These are phyloP conservation scores for Maconellicoccus hirsutus DNA, from an alignment of 1,140 invertebrate genomes.

Conservation along the genomic window DNA sequence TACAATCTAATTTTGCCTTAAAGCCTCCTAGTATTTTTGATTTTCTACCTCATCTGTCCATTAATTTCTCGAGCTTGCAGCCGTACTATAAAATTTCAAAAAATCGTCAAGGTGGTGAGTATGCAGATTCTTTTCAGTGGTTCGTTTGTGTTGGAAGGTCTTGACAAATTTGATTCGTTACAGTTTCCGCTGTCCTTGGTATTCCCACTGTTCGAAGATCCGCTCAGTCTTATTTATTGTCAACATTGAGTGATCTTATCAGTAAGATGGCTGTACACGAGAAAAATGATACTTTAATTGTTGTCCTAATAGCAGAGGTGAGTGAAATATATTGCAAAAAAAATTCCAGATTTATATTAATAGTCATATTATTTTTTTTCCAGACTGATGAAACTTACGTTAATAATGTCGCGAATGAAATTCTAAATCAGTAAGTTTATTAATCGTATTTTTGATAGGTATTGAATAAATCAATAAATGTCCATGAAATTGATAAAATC, in stretches of 20 bases:
- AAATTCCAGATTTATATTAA: slow-evolving; percentile 6
- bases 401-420: slow-evolving; percentile 53
- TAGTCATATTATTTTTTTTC: slow-evolving; percentile 31
- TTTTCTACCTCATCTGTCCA: slow-evolving; percentile 76
- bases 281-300: slow-evolving; percentile 65
- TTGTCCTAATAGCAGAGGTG: slow-evolving; percentile 83
- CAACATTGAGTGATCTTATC: slow-evolving; percentile 77
- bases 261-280: slow-evolving; percentile 66
- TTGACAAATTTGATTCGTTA: slow-evolving; percentile 26
- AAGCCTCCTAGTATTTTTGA: slow-evolving; percentile 67
- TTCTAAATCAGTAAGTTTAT: slow-evolving; percentile 57
- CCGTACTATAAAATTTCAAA: slow-evolving; percentile 67
- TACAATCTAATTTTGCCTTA: slow-evolving; percentile 30
- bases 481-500: too few species aligned
- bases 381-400: slow-evolving; percentile 59
- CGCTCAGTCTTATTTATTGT: slow-evolving; percentile 75
- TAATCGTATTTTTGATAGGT: too few species aligned
- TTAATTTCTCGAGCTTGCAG: slow-evolving; percentile 59
- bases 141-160: neutral
- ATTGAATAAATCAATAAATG: too few species aligned
- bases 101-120: slow-evolving; percentile 51
- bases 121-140: neutral
- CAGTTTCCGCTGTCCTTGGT: slow-evolving; percentile 70
- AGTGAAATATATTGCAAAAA: slow-evolving; percentile 26
- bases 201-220: slow-evolving; percentile 81